Percentiles rank a stretch among this genome's conserved stretches.
These are phyloP conservation scores for Pachymerium ferrugineum DNA, from an alignment of 2,888 invertebrate species.

Conservation along the genomic window DNA sequence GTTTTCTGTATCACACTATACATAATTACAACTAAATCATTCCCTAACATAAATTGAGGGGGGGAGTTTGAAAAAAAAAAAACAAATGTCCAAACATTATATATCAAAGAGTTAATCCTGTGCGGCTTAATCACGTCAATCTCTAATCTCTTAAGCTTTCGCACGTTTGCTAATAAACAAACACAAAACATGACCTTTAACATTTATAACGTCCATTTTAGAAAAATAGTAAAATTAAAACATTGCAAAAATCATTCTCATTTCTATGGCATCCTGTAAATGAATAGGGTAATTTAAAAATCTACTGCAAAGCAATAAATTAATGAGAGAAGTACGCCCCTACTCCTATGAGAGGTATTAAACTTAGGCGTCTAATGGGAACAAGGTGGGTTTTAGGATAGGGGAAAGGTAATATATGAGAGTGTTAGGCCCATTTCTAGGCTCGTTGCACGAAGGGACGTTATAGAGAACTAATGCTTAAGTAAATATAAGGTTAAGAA, in stretches of 20 bases:
- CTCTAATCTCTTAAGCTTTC: no score
- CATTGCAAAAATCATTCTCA: neutral
- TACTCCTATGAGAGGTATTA: neutral
- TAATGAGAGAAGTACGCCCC: neutral
- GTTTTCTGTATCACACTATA: no score
- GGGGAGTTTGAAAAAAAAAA: no score
- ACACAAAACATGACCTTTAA: no score
- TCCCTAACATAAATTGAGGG: no score
- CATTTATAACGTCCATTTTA: no score
- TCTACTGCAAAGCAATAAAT: neutral
- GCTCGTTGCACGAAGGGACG: neutral
- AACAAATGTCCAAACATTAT: no score
- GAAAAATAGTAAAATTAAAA: no score
- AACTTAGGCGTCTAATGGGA: neutral
- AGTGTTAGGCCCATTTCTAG: neutral
- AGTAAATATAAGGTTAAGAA: neutral
- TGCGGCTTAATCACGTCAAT: no score
- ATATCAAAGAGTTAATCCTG: no score
- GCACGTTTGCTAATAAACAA: no score
- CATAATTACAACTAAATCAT: no score
- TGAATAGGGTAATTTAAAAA: neutral
- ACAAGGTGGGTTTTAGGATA: neutral
- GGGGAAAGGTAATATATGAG: neutral
- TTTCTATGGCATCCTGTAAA: neutral
- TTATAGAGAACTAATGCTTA: neutral